Conservation (phyloP, 2,888 invertebrate species). For the Andrena dorsata region DNA sequence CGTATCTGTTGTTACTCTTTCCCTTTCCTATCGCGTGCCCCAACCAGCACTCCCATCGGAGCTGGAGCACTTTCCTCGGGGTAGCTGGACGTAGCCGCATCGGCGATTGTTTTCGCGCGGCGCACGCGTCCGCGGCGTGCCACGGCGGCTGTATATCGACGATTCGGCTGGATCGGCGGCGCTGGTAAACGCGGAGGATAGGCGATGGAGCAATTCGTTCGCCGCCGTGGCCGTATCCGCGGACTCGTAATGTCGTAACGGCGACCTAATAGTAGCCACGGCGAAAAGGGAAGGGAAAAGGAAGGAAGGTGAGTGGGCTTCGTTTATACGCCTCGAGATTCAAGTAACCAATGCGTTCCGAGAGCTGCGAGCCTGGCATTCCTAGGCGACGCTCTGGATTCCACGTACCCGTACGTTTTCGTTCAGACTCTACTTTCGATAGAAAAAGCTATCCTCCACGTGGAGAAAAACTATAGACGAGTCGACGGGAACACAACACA, state of each 20-base stretch:
- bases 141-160: constrained; percentile 31
- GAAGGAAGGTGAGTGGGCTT: constrained; percentile 69
- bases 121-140: constrained; percentile 14
- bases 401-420: constrained; percentile 58
- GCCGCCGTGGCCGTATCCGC: constrained; percentile 34
- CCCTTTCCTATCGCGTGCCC: neutral
- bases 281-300: constrained; percentile 66
- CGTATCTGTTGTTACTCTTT: constrained; percentile 21
- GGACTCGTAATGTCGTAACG: constrained; percentile 57
- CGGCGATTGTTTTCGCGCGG: constrained; percentile 21
- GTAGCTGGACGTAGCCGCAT: constrained; percentile 11
- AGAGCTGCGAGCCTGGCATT: constrained; percentile 57
- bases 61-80: neutral
- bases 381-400: constrained; percentile 65
- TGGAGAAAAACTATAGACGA: neutral
- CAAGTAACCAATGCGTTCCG: constrained; percentile 58
- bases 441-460: neutral
- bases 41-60: neutral
- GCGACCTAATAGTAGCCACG: constrained; percentile 54
- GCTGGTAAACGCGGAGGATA: constrained; percentile 17
- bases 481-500: too few species aligned
- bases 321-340: constrained; percentile 53
- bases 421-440: neutral
- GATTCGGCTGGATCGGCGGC: constrained; percentile 28
- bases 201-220: constrained; percentile 33